Base-by-base conservation (phyloP, 2,888 invertebrate species). In the Drosophila paramelanica region DNA sequence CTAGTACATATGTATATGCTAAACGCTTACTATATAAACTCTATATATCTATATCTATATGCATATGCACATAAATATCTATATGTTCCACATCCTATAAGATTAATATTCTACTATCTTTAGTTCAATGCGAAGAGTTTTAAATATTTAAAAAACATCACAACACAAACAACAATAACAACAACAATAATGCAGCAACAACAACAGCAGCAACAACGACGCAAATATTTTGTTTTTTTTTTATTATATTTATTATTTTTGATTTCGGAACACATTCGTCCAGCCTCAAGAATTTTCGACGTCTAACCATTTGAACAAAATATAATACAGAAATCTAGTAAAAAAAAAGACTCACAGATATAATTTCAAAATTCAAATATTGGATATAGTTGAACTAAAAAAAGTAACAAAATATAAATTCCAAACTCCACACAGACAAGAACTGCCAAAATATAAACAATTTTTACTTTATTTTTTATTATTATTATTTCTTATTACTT, bases 271-370 rank as follows among this genome's bases (percentile, higher is more conserved):
- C 49, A 57, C 47, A 50, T 42, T 49, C 56, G 43, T 49, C 61
- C 57, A 61, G 64, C 68, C 88, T 79, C 74, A 70, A 70, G 83
- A 86, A 71, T 85, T 83, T 86, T 83, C 86, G 53, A 75, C 65
- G 75, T 83, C 88, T 61, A 49, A 62, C 75, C 68, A 46, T 73
- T 61, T 33, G 41, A 73, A 52, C 59, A 71, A 17, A 49, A 20
- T 42, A 33, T n/a, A 39, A 17, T 7, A 42, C 17, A 41, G 33
- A 27, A 31, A 60, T 47, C 14, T 25, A 27, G 17, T 31, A 42
- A 60, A 80, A 42, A 60, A 80, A 82, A 86, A 83, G 83, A 84
- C 88, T 84, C 83, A 86, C 69, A 65, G 14, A 52, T 62, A 74
- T 46, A 75, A 71, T 64, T 49, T 58, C 31, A 45, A 57, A 82